A percentile compares a stretch with the other conserved stretches of the same genome.
phyloP scores from a whole-genome alignment of 2,888 invertebrate genomes.

The Stictocephala bisonia region DNA sequence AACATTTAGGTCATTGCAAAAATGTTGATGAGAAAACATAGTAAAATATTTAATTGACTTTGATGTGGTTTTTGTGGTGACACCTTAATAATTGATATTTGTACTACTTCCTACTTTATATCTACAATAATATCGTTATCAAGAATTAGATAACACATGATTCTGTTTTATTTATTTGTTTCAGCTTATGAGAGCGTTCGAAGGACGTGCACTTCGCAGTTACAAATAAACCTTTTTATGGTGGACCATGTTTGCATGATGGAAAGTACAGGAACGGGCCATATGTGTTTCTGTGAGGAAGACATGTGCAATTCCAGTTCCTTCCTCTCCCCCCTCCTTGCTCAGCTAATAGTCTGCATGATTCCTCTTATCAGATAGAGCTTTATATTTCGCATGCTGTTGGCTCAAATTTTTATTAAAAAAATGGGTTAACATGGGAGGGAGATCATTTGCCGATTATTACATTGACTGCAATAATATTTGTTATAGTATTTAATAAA shows the following conservation, averaged over 20 bases:
- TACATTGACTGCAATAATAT: neutral
- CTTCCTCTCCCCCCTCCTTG: slow-evolving; percentile 28
- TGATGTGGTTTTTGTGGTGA: no score
- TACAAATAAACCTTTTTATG: slow-evolving; percentile 97
- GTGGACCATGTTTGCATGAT: slow-evolving; percentile 99
- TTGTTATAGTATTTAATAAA: neutral
- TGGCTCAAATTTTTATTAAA: slow-evolving; percentile 21
- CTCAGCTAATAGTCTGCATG: slow-evolving; percentile 23
- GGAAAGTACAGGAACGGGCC: slow-evolving; percentile 97
- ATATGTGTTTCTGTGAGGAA: slow-evolving; percentile 99
- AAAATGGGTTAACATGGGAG: neutral
- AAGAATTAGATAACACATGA: no score
- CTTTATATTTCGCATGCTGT: slow-evolving; percentile 27
- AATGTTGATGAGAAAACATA: no score
- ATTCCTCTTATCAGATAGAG: slow-evolving; percentile 37
- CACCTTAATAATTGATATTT: no score
- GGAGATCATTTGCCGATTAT: neutral
- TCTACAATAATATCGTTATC: no score
- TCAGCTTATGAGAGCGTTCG: slow-evolving; percentile 91
- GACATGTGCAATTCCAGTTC: slow-evolving; percentile 83
- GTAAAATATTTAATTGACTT: no score
- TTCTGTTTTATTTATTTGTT: slow-evolving; percentile 62
- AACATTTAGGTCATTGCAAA: no score
- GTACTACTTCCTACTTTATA: no score
- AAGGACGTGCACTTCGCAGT: slow-evolving; percentile 91